Evolutionary conservation across 1,140 invertebrate genomes (phyloP), one percentile per base, ranked within the genome.

Genomic region (Lerema accius): DNA sequence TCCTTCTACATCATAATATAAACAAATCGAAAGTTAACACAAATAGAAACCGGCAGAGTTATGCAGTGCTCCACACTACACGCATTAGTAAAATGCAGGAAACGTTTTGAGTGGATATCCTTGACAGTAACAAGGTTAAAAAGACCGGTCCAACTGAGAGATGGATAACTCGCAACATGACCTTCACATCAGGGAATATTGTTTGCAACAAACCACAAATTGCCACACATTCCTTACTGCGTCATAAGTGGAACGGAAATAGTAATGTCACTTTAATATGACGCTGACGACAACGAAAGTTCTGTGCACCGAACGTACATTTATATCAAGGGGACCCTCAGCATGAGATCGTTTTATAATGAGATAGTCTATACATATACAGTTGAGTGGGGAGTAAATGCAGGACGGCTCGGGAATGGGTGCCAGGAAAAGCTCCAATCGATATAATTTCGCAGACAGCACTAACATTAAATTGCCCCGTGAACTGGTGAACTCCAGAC

Each of bases 121-220:
- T 87, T 86, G 80, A 85, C 76, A 82, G 73, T 80, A 81, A 84
- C 78, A 82, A 82, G 77, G 72, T 82, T 71, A 76, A 68, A 67
- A 69, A 71, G 53, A 69, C 61, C 66, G 55, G 66, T 69, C 56
- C 56, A 64, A 59, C 19, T 43, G 17, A 43, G 39, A 42, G 51
- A 56, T 56, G 39, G 13, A 56, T 43, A 11, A 3, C 50, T 55
- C 19, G 17, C 40, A 28, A 51, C 39, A 1, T 45, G 42, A 55
- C 39, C 50, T 53, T 53, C 50, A 46, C 26, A 63, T 55, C 51
- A 55, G 35, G 61, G 11, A 55, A 55, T 42, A 50, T 50, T 50
- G 59, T 39, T 39, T 50, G 48, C 37, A 40, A 39, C n/a, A 51
- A 16, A 11, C 19, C n/a, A n/a, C 5, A 45, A 4, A 45, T 45